Percentiles rank a stretch among this genome's conserved stretches.
phyloP scores from a whole-genome alignment of 1,140 invertebrate species.

The Armadillidium nasatum region DNA sequence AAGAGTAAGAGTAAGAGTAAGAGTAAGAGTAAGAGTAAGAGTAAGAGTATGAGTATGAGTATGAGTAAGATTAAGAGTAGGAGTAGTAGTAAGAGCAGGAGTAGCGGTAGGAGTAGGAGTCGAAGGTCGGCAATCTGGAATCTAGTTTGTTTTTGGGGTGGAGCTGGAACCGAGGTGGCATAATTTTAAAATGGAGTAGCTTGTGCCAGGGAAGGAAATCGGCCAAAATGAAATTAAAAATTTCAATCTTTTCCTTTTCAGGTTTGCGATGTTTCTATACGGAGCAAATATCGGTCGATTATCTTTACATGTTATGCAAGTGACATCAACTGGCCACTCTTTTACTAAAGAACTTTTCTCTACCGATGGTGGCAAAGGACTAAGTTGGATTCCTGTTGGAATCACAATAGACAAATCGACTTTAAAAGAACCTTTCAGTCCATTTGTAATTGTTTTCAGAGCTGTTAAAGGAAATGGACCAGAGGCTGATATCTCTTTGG shows the following conservation, averaged over 20 bases:
- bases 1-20: too few species aligned
- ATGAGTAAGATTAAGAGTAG: too few species aligned
- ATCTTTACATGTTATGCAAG: constrained; percentile 30
- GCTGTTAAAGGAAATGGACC: constrained; percentile 29
- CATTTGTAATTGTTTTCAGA: constrained; percentile 32
- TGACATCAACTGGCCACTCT: neutral
- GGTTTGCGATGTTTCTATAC: constrained; percentile 38
- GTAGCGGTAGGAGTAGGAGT: too few species aligned
- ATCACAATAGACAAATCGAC: constrained; percentile 23
- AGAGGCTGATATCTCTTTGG: constrained; percentile 39
- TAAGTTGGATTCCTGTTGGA: constrained; percentile 35
- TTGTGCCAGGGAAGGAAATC: too few species aligned
- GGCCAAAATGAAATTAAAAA: too few species aligned
- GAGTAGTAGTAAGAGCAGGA: too few species aligned
- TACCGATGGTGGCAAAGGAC: constrained; percentile 30
- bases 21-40: too few species aligned
- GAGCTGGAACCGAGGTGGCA: too few species aligned
- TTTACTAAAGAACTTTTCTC: constrained; percentile 28
- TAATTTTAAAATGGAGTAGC: too few species aligned
- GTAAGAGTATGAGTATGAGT: too few species aligned
- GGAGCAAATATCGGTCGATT: constrained; percentile 33
- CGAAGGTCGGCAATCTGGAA: too few species aligned
- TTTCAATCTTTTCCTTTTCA: neutral
- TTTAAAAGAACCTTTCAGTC: constrained; percentile 24
- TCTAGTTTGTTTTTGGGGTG: too few species aligned